Percentiles rank a stretch among this genome's conserved stretches.
Evolutionary conservation across 2,797 vertebrate species (phyloP).

Genomic region (Thunnus albacares): DNA sequence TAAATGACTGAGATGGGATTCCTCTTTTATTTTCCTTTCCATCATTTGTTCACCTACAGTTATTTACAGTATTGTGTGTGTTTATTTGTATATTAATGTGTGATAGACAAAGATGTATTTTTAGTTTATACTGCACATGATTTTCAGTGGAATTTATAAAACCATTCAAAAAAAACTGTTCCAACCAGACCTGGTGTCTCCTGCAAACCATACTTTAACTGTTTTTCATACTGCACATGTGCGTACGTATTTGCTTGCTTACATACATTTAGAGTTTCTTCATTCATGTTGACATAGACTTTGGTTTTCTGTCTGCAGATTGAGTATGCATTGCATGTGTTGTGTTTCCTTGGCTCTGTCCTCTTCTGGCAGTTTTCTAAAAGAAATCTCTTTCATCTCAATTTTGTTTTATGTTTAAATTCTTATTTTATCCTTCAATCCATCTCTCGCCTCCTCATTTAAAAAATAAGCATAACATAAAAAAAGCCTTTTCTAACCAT

Average conservation of each 20-base stretch:
- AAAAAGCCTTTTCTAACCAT: neutral
- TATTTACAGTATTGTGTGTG: neutral
- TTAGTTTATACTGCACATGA: neutral
- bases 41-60: neutral
- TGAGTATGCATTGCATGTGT: too few species aligned
- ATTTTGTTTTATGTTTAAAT: conserved; percentile 15
- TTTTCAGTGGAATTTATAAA: neutral
- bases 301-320: too few species aligned
- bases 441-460: neutral
- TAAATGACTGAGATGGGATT: neutral
- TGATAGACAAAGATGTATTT: neutral
- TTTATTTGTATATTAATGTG: neutral
- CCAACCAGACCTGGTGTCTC: neutral
- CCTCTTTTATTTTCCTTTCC: neutral
- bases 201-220: neutral
- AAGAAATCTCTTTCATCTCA: neutral
- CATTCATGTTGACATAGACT: too few species aligned
- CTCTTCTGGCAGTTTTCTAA: neutral
- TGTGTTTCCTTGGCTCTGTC: neutral
- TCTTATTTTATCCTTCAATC: neutral
- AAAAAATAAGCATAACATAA: neutral
- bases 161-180: too few species aligned
- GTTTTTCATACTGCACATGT: neutral
- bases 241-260: neutral
- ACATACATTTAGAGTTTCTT: too few species aligned